Percentiles rank a stretch among this genome's conserved stretches.
These are phyloP conservation scores for Xestia c-nigrum DNA, from an alignment of 2,888 invertebrate genomes.

Conservation along the genomic window DNA sequence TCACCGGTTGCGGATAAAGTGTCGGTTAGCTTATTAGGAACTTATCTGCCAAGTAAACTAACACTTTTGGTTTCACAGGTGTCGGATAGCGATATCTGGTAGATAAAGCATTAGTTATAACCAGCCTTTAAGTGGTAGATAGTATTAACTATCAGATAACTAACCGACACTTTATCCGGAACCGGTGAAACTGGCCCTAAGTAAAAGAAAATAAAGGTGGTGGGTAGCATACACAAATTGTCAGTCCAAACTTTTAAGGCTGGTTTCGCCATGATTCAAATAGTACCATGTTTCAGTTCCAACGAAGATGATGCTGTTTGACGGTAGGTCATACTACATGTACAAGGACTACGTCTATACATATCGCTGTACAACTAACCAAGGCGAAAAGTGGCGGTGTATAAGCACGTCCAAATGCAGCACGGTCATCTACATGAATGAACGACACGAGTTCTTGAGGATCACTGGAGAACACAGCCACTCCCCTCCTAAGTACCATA, in stretches of 20 bases:
- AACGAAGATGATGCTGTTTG: constrained; percentile 25
- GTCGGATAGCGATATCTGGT: no score
- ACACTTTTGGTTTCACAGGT: no score
- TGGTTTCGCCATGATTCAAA: no score
- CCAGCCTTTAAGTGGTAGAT: no score
- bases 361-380: constrained; percentile 24
- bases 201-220: no score
- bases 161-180: no score
- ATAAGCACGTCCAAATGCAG: constrained; percentile 55
- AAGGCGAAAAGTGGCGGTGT: constrained; percentile 54
- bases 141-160: no score
- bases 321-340: constrained; percentile 56
- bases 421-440: constrained; percentile 46
- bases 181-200: no score
- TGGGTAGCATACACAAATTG: background rate
- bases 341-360: constrained; percentile 50
- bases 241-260: background rate
- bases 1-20: no score
- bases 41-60: no score
- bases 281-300: constrained; percentile 44
- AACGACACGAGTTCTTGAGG: constrained; percentile 20
- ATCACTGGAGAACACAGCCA: constrained; percentile 43
- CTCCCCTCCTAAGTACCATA: constrained; percentile 48
- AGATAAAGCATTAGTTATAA: no score
- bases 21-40: no score